Base-by-base conservation (phyloP, 1,140 invertebrate genomes). In the Cyrtorhinus lividipennis region DNA sequence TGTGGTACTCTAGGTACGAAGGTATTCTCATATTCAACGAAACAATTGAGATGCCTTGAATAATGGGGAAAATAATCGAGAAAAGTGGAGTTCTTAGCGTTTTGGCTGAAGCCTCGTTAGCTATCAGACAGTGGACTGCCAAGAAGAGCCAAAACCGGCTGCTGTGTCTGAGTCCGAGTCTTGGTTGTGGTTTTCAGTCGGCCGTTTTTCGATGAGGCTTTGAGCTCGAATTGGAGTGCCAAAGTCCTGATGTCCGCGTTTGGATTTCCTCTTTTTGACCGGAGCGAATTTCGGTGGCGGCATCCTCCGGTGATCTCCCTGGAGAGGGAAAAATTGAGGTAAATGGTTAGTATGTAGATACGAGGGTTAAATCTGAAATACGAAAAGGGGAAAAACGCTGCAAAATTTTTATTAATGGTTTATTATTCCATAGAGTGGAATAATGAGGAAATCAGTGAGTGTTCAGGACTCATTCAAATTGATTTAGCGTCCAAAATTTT, bases 161-260 rank as follows among this genome's bases (percentile, higher is more conserved):
- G 85, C 86, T n/a, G 82, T 83, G 68, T 89, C 87, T 0, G 86
- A 88, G 69, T 87, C 85, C 1, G 86, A 87, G 66, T 87, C 86
- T 66, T 79, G 77, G 2, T 59, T 59, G 3, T 15, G 10, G n/a
- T 8, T 56, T 62, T 56, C 53, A n/a, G n/a, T n/a, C 25, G 20
- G 48, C 3, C 46, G 15, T 57, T 62, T 56, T 27, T 62, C 46
- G 8, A 20, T 26, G 27, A 22, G 24, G 18, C 48, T 53, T 12
- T 53, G 48, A 12, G 58, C 26, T 12, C 24, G 24, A 3, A 24
- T 24, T 13, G 24, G 13, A 8, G 58, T n/a, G 8, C 66, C 59
- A 30, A 77, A 77, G 69, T 83, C 82, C n/a, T 77, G 77, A 15
- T 77, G 77, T 2, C 78, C 78, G 64, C 81, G 75, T 59, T 81